Evolutionary conservation across 2,797 vertebrate genomes (phyloP), one percentile per base, ranked within the genome.

Genomic region (Antrozous pallidus): DNA sequence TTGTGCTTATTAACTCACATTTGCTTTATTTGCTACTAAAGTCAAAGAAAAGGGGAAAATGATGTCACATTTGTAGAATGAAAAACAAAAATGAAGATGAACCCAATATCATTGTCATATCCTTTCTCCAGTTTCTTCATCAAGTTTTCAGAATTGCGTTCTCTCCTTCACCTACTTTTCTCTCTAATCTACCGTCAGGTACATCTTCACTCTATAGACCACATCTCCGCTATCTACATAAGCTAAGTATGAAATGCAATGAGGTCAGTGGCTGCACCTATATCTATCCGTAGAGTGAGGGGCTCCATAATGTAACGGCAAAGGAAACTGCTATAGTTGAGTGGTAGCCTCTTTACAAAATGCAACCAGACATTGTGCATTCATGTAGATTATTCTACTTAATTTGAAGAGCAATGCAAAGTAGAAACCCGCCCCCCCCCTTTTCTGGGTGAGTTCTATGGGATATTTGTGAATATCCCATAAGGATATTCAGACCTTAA

Each of bases 1-100:
- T 58, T 49, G 31, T 61, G 38, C 8, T 69, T n/a, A 47, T 73
- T 61, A 12, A 31, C 42, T 86, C 82, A 90, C 20, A 49, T 85
- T 81, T 81, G 24, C 33, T 31, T 87, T 42, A 26, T 49, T 49
- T 79, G 42, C 51, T 63, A 90, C 10, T 61, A 49, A 54, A 71
- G 18, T 88, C 33, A 85, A 36, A 85, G 45, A 80, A 93, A 92
- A 4, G 54, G 17, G 26, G 24, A 12, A 77, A n/a, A 33, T 73
- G 11, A 10, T 45, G 14, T 47, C 42, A 4, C n/a, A 73, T 75
- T n/a, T 49, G 9, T 45, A 77, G 22, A 92, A 5, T 31, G 54
- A 74, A 33, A 79, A 92, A 89, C 42, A 83, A 81, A 82, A 75
- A 28, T 83, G n/a, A 93, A 87, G 56, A 65, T 84, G 33, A 92